Conservation (phyloP, 2,797 vertebrate species). For the Calcarius lapponicus region DNA sequence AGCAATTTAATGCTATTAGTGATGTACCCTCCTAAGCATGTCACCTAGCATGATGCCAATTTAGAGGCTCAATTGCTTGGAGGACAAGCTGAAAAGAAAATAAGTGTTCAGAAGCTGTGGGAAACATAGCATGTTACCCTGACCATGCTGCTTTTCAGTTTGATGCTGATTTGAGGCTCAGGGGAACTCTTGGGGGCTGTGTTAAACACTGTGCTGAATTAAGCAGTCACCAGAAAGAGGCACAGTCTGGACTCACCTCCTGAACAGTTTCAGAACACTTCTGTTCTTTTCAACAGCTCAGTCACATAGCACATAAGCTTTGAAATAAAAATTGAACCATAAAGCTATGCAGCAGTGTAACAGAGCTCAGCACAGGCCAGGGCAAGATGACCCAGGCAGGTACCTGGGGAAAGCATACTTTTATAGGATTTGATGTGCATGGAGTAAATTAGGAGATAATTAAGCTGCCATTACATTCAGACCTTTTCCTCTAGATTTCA, state of each 20-base stretch:
- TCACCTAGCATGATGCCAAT: constrained; percentile 3
- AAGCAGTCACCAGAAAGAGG: background rate
- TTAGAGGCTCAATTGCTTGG: background rate
- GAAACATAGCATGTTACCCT: background rate
- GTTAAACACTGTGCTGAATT: constrained; percentile 2
- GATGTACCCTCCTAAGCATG: background rate
- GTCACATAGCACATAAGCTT: background rate
- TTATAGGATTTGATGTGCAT: background rate
- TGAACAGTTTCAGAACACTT: background rate
- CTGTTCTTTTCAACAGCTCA: constrained; percentile 16
- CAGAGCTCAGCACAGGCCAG: background rate
- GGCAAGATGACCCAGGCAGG: background rate
- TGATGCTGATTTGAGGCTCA: background rate
- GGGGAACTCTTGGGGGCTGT: background rate
- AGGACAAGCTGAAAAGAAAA: constrained; percentile 34
- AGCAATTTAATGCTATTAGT: constrained; percentile 12
- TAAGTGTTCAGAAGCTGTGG: constrained; percentile 18
- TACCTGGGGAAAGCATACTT: background rate
- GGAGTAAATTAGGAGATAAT: background rate
- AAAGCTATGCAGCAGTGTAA: background rate
- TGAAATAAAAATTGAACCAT: background rate
- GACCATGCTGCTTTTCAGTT: constrained; percentile 10
- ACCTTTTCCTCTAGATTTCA: background rate
- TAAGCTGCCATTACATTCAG: background rate
- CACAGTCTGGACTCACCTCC: background rate